Percentiles rank a stretch among this genome's conserved stretches.
These are phyloP conservation scores for Calliphora vicina DNA, from an alignment of 1,140 invertebrate genomes.

Conservation along the genomic window DNA sequence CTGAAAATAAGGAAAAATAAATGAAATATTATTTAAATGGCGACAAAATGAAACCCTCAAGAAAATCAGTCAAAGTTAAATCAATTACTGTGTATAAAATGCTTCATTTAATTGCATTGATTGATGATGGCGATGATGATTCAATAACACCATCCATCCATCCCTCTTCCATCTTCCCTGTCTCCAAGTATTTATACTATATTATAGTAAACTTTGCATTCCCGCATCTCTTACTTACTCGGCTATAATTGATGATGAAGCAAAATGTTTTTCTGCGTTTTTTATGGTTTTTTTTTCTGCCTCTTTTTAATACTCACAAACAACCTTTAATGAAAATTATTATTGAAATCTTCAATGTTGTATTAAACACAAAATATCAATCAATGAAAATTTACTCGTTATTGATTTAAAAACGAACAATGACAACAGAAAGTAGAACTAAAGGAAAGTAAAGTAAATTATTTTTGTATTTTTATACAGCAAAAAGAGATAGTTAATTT, in stretches of 20 bases:
- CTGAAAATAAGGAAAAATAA: neutral
- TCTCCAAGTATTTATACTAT: no score
- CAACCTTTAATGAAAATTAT: conserved; percentile 1
- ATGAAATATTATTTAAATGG: conserved; percentile 10
- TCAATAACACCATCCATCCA: neutral
- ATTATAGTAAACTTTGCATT: no score
- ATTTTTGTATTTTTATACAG: neutral
- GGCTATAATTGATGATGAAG: conserved; percentile 4
- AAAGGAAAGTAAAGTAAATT: neutral
- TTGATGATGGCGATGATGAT: conserved; percentile 8
- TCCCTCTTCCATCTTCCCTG: no score
- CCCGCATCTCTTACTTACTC: neutral
- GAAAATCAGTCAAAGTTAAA: conserved; percentile 6
- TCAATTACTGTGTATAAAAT: conserved; percentile 23
- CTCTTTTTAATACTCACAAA: neutral
- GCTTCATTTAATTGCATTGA: conserved; percentile 34
- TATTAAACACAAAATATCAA: neutral
- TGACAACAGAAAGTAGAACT: neutral
- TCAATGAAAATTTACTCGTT: neutral
- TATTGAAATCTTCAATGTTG: neutral
- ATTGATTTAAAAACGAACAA: neutral
- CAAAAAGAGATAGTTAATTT: neutral
- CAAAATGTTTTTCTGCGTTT: neutral
- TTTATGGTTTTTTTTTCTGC: neutral
- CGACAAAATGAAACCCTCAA: conserved; percentile 9